These are phyloP conservation scores for Mizuhopecten yessoensis DNA, from an alignment of 1,140 invertebrate species.

Conservation along the genomic window DNA sequence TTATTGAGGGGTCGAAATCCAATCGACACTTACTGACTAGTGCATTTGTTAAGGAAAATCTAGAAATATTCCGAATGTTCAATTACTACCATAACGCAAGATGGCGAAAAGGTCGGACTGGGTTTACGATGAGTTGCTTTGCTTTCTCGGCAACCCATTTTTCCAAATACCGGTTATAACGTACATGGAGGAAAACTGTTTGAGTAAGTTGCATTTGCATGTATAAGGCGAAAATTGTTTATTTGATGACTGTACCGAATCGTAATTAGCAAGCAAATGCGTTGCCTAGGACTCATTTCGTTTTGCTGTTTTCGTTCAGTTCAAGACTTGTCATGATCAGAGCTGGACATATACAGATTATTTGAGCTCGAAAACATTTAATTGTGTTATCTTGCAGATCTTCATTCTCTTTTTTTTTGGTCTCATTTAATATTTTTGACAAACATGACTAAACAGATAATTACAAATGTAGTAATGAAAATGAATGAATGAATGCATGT, in stretches of 20 bases:
- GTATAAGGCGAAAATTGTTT: neutral
- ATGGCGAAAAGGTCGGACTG: constrained; percentile 74
- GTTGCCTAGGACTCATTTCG: constrained; percentile 25
- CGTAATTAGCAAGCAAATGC: neutral
- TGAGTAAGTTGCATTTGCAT: constrained; percentile 73
- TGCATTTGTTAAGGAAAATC: neutral
- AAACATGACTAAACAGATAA: no score
- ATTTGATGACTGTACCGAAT: neutral
- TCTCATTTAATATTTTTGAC: no score
- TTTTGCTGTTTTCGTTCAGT: neutral
- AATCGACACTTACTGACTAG: neutral
- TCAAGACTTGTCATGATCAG: neutral
- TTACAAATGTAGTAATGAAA: no score
- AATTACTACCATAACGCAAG: constrained; percentile 59
- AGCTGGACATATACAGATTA: neutral
- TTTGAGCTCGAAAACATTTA: neutral
- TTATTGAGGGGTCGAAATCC: neutral
- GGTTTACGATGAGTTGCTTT: constrained; percentile 74
- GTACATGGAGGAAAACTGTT: constrained; percentile 79
- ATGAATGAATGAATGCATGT: no score
- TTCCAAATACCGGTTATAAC: constrained; percentile 80
- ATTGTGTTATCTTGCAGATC: neutral
- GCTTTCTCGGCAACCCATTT: constrained; percentile 75
- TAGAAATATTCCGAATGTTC: constrained; percentile 36
- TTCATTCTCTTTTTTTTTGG: no score